These are phyloP conservation scores for Amphilophus citrinellus DNA, from an alignment of 2,113 vertebrate genomes.

Conservation along the genomic window DNA sequence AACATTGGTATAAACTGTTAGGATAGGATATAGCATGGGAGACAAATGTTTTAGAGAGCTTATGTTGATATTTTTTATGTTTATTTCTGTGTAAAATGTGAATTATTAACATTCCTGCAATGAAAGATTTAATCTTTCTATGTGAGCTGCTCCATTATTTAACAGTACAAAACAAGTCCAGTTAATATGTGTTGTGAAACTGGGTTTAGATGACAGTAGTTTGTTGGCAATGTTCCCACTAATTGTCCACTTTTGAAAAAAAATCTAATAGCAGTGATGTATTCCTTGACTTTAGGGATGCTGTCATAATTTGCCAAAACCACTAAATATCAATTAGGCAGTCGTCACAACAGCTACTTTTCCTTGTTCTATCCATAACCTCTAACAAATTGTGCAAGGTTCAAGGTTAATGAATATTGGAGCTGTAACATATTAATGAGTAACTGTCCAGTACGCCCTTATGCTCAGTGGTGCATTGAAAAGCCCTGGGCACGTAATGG, in stretches of 20 bases:
- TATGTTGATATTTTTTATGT: not conserved
- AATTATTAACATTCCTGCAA: not conserved
- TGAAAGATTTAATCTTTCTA: not conserved
- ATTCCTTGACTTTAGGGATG: not conserved
- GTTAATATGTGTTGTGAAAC: slow-evolving; percentile 6
- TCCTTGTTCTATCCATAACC: slow-evolving; percentile 20
- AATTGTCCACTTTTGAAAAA: not conserved
- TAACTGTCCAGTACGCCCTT: slow-evolving; percentile 60
- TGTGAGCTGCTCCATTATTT: not conserved
- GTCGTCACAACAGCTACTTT: not conserved
- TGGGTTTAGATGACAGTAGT: slow-evolving; percentile 28
- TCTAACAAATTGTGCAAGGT: slow-evolving; percentile 48
- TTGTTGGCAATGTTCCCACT: slow-evolving; percentile 2
- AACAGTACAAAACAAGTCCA: not conserved
- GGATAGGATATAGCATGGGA: not conserved
- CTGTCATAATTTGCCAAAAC: slow-evolving; percentile 3
- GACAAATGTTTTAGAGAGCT: not conserved
- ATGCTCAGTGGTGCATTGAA: slow-evolving; percentile 42
- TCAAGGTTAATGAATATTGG: slow-evolving; percentile 72
- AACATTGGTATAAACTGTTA: not conserved
- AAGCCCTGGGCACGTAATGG: slow-evolving; percentile 9
- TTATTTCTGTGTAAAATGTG: not conserved
- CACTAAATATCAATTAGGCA: slow-evolving; percentile 12
- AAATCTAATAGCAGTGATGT: slow-evolving; percentile 18
- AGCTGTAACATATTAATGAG: slow-evolving; percentile 68